A percentile compares a stretch with the other conserved stretches of the same genome.
Conservation (phyloP, 2,888 invertebrate species). For the Catocala fraxini region DNA sequence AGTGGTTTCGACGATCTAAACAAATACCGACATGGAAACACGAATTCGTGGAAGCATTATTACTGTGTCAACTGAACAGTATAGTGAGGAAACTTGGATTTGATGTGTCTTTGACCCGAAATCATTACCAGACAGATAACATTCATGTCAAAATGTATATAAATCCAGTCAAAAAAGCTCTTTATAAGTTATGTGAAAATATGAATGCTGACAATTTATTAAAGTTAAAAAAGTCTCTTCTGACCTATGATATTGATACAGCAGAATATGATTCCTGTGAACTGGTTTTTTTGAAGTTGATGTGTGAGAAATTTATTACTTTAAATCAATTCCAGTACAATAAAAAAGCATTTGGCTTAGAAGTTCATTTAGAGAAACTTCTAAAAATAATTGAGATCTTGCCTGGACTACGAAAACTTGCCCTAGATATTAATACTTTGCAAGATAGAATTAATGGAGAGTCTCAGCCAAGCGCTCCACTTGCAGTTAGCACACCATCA, state of each 20-base stretch:
- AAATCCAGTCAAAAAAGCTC: slow-evolving; percentile 72
- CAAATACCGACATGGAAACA: slow-evolving; percentile 69
- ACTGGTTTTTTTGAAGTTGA: slow-evolving; percentile 72
- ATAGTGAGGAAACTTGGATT: slow-evolving; percentile 76
- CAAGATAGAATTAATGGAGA: slow-evolving; percentile 58
- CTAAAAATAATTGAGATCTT: slow-evolving; percentile 69
- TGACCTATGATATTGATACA: slow-evolving; percentile 67
- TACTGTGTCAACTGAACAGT: slow-evolving; percentile 71
- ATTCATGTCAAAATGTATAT: slow-evolving; percentile 60
- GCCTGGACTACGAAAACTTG: slow-evolving; percentile 59
- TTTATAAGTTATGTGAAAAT: slow-evolving; percentile 78
- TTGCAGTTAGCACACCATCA: slow-evolving; percentile 44
- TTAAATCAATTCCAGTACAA: slow-evolving; percentile 52
- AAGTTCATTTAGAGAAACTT: slow-evolving; percentile 63
- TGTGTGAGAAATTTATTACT: slow-evolving; percentile 73
- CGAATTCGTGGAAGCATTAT: slow-evolving; percentile 78
- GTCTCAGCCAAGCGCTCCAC: slow-evolving; percentile 18
- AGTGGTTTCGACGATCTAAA: slow-evolving; percentile 75
- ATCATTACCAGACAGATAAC: slow-evolving; percentile 65
- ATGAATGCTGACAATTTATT: slow-evolving; percentile 63
- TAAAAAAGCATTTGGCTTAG: slow-evolving; percentile 43
- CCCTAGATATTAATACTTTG: slow-evolving; percentile 61
- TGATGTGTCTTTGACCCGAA: slow-evolving; percentile 61
- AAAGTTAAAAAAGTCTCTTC: slow-evolving; percentile 69
- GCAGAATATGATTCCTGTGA: slow-evolving; percentile 73